A percentile compares a stretch with the other conserved stretches of the same genome.
Evolutionary conservation across 2,888 invertebrate genomes (phyloP).

Genomic region (Norana najaformis): DNA sequence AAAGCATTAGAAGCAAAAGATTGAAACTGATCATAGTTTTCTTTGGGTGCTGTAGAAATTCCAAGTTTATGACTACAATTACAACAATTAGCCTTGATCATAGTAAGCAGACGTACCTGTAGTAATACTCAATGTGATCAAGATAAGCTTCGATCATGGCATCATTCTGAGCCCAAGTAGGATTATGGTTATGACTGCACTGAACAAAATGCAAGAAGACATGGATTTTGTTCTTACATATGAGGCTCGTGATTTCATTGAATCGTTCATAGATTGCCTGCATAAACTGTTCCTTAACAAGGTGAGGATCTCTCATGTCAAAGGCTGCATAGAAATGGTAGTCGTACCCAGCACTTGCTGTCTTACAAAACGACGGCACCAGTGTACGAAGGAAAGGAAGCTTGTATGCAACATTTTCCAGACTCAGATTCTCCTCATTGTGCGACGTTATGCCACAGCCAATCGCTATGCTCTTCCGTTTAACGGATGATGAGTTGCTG

Average conservation of each 20-base stretch:
- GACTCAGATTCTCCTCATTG: conserved; percentile 78
- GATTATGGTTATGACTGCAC: conserved; percentile 38
- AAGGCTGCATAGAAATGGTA: conserved; percentile 26
- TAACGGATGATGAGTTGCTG: background rate
- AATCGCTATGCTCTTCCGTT: conserved; percentile 3
- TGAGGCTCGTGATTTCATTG: background rate
- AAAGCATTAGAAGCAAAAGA: background rate
- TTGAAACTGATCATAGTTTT: background rate
- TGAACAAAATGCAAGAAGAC: conserved; percentile 33
- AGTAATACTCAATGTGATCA: conserved; percentile 40
- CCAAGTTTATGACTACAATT: too few relatives aligned
- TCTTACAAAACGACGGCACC: conserved; percentile 24
- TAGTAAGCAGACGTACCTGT: conserved; percentile 27
- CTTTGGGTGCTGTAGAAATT: too few relatives aligned
- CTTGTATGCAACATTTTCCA: conserved; percentile 90
- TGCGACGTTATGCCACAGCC: conserved; percentile 68
- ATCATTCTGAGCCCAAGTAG: conserved; percentile 47
- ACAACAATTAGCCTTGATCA: too few relatives aligned
- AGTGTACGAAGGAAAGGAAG: conserved; percentile 26
- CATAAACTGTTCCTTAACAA: conserved; percentile 19
- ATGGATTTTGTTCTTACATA: conserved; percentile 14
- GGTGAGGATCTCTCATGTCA: conserved; percentile 18
- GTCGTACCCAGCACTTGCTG: background rate
- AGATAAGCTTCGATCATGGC: conserved; percentile 44
- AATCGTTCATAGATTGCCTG: conserved; percentile 16